Base-by-base conservation (phyloP, 2,113 vertebrate species). In the Oxyruncus cristatus region DNA sequence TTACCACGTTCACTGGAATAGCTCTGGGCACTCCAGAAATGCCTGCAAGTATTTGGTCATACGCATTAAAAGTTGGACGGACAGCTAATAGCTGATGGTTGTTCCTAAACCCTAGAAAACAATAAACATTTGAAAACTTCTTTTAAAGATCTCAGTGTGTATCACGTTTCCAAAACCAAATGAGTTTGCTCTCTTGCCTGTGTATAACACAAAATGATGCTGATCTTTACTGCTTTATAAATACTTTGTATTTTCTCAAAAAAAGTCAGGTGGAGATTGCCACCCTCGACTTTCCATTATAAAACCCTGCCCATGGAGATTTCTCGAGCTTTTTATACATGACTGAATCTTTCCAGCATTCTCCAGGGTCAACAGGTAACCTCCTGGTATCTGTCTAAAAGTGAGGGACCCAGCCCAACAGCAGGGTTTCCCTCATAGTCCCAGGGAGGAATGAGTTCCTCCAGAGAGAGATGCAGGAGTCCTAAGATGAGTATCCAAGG, bases 11-110 rank as follows among this genome's bases (percentile, higher is more conserved):
- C 71, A 2, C 63, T 95, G 84, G 88, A 97, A 95, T 56, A 80
- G 81, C 80, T 94, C 94, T 93, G 92, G 90, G 93, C 65, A 81
- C 96, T 95, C 52, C 95, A 96, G 86, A 97, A 96, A 96, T 96
- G 76, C 92, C 78, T 95, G 92, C 77, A 94, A 96, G 91, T 70
- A 96, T 87, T 97, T 95, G 86, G 91, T 97, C 94, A 93, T 67
- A 87, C 19, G 55, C 86, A 93, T 39, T 53, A 70, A 67, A 89
- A 85, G 47, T 26, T 94, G 80, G 86, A 97, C 56, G 86, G 78
- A 82, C 63, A 91, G 46, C 42, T 89, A 88, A 91, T 92, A 93
- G 81, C 58, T 90, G 71, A 66, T 92, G 92, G 65, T 55, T 55
- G 62, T 3, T 89, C 70, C 70, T 73, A 75, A 92, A 84, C 37